These are phyloP conservation scores for Apamea crenata DNA, from an alignment of 2,888 invertebrate genomes.

Conservation along the genomic window DNA sequence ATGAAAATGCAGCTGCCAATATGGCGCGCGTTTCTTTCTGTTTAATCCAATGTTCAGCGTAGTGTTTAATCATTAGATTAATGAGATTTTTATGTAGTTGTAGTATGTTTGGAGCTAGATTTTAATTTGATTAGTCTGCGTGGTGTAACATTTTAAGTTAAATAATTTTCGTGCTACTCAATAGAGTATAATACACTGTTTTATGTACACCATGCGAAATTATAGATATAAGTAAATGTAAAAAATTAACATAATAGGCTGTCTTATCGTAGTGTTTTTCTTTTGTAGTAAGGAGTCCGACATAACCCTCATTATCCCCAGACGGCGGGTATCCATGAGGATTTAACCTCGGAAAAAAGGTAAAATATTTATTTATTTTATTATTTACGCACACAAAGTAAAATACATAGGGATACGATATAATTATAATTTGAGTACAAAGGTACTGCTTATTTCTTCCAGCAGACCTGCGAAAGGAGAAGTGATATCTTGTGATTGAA, in stretches of 20 bases:
- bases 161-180: background rate
- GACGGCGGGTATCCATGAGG: too few species aligned
- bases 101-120: background rate
- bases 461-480: too few species aligned
- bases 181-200: background rate
- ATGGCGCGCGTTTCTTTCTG: conserved; percentile 52
- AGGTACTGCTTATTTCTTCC: too few species aligned
- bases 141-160: background rate
- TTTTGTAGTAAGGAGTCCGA: background rate
- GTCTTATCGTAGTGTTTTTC: background rate
- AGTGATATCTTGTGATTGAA: background rate
- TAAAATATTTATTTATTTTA: too few species aligned
- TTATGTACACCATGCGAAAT: background rate
- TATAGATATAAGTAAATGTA: background rate
- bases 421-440: too few species aligned
- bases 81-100: conserved; percentile 37
- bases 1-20: conserved; percentile 57
- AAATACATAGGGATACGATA: too few species aligned
- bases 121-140: conserved; percentile 13
- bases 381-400: too few species aligned
- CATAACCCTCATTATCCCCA: too few species aligned
- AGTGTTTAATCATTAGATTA: conserved; percentile 35
- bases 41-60: conserved; percentile 51
- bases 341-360: too few species aligned
- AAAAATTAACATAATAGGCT: background rate